These are phyloP conservation scores for Lytechinus pictus DNA, from an alignment of 35 echinoderm and acorn worm genomes.

Conservation along the genomic window DNA sequence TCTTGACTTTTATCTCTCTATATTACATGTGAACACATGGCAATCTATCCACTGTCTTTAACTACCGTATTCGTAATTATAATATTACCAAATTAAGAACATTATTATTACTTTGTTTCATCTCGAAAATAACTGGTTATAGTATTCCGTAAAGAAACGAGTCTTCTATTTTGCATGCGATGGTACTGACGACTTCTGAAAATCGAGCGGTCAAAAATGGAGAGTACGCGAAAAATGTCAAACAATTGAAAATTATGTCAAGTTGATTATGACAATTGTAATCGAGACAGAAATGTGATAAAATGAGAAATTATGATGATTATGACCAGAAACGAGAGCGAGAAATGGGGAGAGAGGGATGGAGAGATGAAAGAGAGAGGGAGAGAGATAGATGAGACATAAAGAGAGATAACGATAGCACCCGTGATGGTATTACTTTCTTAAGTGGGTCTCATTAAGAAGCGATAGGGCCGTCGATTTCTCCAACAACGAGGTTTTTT, in stretches of 20 bases:
- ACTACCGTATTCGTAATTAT: too few relatives aligned
- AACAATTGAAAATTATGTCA: neutral
- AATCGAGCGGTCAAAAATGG: neutral
- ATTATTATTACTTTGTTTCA: too few relatives aligned
- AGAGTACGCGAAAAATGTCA: neutral
- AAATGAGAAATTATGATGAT: neutral
- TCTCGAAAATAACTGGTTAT: neutral
- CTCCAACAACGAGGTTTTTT: neutral
- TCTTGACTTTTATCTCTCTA: too few relatives aligned
- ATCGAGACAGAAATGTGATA: neutral
- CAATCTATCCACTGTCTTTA: too few relatives aligned
- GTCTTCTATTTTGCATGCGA: neutral
- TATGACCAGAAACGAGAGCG: neutral
- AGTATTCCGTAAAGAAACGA: neutral
- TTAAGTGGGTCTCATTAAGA: neutral
- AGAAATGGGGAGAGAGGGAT: neutral
- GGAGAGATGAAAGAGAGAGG: neutral
- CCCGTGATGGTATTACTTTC: neutral
- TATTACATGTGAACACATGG: too few relatives aligned
- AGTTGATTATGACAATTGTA: neutral
- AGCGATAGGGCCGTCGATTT: neutral
- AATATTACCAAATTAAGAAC: too few relatives aligned
- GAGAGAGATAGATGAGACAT: neutral
- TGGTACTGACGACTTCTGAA: neutral
- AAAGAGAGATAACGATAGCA: neutral